Conservation (phyloP, 2,888 invertebrate genomes). For the Dryomyza anilis region DNA sequence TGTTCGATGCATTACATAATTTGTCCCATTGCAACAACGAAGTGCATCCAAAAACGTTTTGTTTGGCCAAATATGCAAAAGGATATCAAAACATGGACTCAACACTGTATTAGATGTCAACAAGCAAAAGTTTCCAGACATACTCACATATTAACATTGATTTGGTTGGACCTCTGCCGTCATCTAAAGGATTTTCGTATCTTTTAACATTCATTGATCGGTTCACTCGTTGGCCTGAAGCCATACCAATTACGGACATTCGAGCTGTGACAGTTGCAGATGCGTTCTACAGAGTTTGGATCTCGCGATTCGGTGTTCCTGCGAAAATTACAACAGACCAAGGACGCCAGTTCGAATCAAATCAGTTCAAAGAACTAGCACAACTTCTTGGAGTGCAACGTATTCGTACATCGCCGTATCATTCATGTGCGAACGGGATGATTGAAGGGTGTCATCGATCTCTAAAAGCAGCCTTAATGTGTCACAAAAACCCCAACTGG, state of each 20-base stretch:
- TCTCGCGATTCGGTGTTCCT: slow-evolving; percentile 25
- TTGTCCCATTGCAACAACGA: not conserved
- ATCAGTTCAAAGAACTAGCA: not conserved
- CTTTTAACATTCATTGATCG: slow-evolving; percentile 28
- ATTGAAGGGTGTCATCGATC: slow-evolving; percentile 33
- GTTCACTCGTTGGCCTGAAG: slow-evolving; percentile 27
- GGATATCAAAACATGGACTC: not conserved
- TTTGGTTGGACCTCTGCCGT: slow-evolving; percentile 19
- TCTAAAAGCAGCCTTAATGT: slow-evolving; percentile 30
- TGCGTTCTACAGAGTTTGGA: slow-evolving; percentile 21
- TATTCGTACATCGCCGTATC: slow-evolving; percentile 29
- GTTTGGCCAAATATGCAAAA: not conserved
- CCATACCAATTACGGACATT: slow-evolving; percentile 25
- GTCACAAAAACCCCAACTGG: slow-evolving; percentile 15
- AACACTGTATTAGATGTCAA: slow-evolving; percentile 33
- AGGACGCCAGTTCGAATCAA: slow-evolving; percentile 24
- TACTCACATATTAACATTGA: slow-evolving; percentile 38
- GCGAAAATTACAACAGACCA: slow-evolving; percentile 16
- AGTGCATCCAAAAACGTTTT: not conserved
- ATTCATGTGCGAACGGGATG: slow-evolving; percentile 29
- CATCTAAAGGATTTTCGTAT: slow-evolving; percentile 13
- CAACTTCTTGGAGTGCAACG: not conserved
- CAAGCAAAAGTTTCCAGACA: slow-evolving; percentile 38
- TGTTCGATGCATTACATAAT: not conserved
- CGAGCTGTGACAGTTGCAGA: slow-evolving; percentile 26